Base-by-base conservation (phyloP, 2,888 invertebrate genomes). In the Cremastobaeus sp. region DNA sequence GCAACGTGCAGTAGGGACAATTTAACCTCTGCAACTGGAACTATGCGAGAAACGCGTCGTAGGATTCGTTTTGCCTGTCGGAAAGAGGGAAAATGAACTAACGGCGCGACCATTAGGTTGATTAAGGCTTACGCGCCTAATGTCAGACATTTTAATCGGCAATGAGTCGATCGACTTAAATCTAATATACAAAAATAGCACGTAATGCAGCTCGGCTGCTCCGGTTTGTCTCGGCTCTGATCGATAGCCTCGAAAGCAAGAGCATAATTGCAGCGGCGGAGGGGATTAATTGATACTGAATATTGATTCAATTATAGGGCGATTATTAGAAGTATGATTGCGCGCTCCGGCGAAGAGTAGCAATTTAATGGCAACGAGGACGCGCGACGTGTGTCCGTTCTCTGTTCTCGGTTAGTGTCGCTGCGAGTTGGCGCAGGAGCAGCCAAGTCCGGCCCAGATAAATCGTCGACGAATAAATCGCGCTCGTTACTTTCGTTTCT, bases 281-380 rank as follows among this genome's bases (percentile, higher is more conserved):
- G 76, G 45, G 55, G 55, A 28, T 17, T n/a, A n/a, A n/a, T n/a
- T n/a, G n/a, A n/a, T 9, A 41, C n/a, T 25, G 20, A 79, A 84
- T 85, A 85, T 85, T 83, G 84, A 85, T 85, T 84, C 84, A 84
- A 84, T 85, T 84, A 65, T 54, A 84, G 81, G 74, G 82, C 83
- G 85, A 85, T 85, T 85, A 84, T 84, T 85, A 79, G 82, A 71
- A 64, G 70, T 68, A 47, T 74, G 80, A 82, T 82, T 77, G 79
- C 74, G 66, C 79, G 77, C 57, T 69, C 64, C 64, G 76, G 39
- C 54, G 41, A 71, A 68, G 68, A 37, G 65, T 37, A 73, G 76
- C 79, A 78, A 82, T 82, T 82, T 82, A 81, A 78, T 78, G 77
- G 72, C 45, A 59, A 68, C 59, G 55, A 59, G 55, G 14, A 20